A percentile compares a stretch with the other conserved stretches of the same genome.
Evolutionary conservation across 2,797 vertebrate species (phyloP).

Genomic region (Buceros bicornis): DNA sequence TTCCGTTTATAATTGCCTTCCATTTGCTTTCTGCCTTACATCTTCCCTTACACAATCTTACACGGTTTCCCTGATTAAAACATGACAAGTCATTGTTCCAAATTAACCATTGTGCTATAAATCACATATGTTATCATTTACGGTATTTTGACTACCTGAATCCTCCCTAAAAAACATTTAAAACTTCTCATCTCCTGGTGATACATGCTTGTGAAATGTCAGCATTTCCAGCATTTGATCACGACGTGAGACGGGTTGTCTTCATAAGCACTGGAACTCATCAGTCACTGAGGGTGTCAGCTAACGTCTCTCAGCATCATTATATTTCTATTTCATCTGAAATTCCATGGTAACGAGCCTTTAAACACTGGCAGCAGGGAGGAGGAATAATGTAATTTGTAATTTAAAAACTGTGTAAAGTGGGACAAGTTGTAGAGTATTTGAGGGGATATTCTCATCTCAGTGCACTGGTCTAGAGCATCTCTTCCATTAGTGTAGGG

Average conservation of each 20-base stretch:
- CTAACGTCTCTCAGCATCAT: neutral
- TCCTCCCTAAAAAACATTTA: neutral
- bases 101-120: neutral
- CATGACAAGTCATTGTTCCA: neutral
- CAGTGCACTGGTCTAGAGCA: neutral
- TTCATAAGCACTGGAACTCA: neutral
- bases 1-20: neutral
- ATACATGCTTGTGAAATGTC: slow-evolving; percentile 18
- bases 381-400: neutral
- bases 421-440: neutral
- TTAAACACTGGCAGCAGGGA: slow-evolving; percentile 24
- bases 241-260: neutral
- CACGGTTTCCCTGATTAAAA: neutral
- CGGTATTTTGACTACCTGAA: neutral
- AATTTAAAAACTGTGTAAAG: slow-evolving; percentile 1
- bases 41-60: neutral
- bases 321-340: slow-evolving; percentile 18
- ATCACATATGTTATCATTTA: neutral
- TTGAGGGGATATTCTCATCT: neutral
- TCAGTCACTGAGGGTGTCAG: neutral
- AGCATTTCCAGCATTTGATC: neutral
- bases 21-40: neutral
- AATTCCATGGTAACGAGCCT: slow-evolving; percentile 18
- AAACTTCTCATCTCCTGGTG: neutral
- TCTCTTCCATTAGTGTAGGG: neutral